These are phyloP conservation scores for Trinectes maculatus DNA, from an alignment of 2,113 vertebrate species.

Conservation along the genomic window DNA sequence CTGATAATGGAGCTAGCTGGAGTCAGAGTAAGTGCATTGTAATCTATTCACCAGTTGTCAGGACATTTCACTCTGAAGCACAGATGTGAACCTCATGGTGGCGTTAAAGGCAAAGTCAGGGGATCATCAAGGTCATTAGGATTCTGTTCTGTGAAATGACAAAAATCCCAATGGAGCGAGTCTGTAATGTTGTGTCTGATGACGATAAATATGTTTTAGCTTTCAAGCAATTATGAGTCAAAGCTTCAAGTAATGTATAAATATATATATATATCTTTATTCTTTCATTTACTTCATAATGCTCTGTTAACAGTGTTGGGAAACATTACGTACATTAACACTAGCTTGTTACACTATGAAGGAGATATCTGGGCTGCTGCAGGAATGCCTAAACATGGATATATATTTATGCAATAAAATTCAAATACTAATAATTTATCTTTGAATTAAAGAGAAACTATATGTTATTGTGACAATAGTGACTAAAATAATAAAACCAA, in stretches of 20 bases:
- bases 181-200: no score
- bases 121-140: not conserved
- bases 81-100: not conserved
- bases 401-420: slow-evolving; percentile 21
- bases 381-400: slow-evolving; percentile 21
- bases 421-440: slow-evolving; percentile 2
- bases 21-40: not conserved
- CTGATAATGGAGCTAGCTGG: not conserved
- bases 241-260: slow-evolving; percentile 72
- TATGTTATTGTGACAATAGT: slow-evolving; percentile 22
- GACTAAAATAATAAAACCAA: not conserved
- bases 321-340: slow-evolving; percentile 45
- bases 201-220: not conserved
- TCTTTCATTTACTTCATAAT: slow-evolving; percentile 75
- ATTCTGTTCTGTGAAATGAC: no score
- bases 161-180: no score
- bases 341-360: slow-evolving; percentile 31
- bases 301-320: slow-evolving; percentile 78
- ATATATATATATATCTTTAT: slow-evolving; percentile 88
- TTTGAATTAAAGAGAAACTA: slow-evolving; percentile 7
- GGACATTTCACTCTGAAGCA: not conserved
- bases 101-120: not conserved
- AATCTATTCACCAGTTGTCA: not conserved
- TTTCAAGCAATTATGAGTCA: slow-evolving; percentile 29
- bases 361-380: slow-evolving; percentile 10